A percentile compares a stretch with the other conserved stretches of the same genome.
These are phyloP conservation scores for Pseudomyrmex pallidus DNA, from an alignment of 1,140 invertebrate species.

Conservation along the genomic window DNA sequence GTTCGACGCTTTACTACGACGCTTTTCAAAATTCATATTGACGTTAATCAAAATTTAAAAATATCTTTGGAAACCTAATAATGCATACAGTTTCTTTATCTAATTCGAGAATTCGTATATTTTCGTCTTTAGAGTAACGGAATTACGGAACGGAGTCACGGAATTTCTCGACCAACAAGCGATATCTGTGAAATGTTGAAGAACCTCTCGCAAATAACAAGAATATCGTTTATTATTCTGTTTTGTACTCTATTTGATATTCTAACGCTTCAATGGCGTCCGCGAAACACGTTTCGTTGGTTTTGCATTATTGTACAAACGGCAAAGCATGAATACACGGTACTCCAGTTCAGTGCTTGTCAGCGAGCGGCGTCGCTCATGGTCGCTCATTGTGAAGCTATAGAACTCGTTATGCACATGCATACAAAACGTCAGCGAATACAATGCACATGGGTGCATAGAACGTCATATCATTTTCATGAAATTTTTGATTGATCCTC, in stretches of 20 bases:
- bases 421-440: background rate
- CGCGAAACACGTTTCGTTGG: too few relatives aligned
- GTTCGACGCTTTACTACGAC: background rate
- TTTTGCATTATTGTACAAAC: too few relatives aligned
- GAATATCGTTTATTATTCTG: too few relatives aligned
- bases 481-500: background rate
- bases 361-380: background rate
- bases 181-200: too few relatives aligned
- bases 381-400: background rate
- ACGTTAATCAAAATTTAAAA: background rate
- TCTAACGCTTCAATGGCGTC: too few relatives aligned
- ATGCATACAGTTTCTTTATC: background rate
- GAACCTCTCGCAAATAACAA: too few relatives aligned
- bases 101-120: background rate
- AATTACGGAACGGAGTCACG: too few relatives aligned
- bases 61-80: conserved; percentile 10
- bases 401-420: background rate
- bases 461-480: background rate
- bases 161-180: too few relatives aligned
- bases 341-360: background rate
- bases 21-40: background rate
- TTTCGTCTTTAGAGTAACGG: background rate
- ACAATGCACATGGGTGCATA: background rate
- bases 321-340: background rate
- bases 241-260: too few relatives aligned